A percentile compares a stretch with the other conserved stretches of the same genome.
These are phyloP conservation scores for Galbula dea DNA, from an alignment of 2,113 vertebrate genomes.

Conservation along the genomic window DNA sequence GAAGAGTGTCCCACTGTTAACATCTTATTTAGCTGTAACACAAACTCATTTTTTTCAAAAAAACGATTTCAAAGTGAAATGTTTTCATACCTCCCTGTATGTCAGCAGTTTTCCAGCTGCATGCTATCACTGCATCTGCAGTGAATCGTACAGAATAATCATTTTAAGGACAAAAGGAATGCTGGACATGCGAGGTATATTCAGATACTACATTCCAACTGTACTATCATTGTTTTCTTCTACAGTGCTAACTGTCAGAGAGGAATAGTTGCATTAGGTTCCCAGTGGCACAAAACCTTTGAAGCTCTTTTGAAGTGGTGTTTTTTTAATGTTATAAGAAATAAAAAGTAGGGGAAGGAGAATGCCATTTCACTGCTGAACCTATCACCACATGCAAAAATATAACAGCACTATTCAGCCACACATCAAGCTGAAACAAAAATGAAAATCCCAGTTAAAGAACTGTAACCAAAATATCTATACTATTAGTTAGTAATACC, in stretches of 20 bases:
- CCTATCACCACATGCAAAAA: not conserved
- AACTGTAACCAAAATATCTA: not conserved
- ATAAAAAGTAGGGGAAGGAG: not conserved
- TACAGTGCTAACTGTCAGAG: constrained; percentile 5
- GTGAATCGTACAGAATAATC: constrained; percentile 45
- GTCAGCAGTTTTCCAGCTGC: constrained; percentile 58
- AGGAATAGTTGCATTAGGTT: constrained; percentile 13
- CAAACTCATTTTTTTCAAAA: not conserved
- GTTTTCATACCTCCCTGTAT: not conserved
- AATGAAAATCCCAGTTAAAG: not conserved
- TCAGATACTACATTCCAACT: constrained; percentile 6
- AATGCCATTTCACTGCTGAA: not conserved
- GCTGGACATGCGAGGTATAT: constrained; percentile 5
- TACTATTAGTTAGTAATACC: not conserved
- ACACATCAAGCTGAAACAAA: not conserved
- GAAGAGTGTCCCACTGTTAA: not conserved
- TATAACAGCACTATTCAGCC: not conserved
- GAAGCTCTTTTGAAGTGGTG: not conserved
- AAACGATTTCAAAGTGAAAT: constrained; percentile 13
- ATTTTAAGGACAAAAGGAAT: constrained; percentile 32
- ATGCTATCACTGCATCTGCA: constrained; percentile 36
- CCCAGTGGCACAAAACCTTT: not conserved
- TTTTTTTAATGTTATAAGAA: not conserved
- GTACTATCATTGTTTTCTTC: not conserved
- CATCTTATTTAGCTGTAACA: not conserved